phyloP scores from a whole-genome alignment of 2,113 vertebrate species.

The Willisornis vidua region DNA sequence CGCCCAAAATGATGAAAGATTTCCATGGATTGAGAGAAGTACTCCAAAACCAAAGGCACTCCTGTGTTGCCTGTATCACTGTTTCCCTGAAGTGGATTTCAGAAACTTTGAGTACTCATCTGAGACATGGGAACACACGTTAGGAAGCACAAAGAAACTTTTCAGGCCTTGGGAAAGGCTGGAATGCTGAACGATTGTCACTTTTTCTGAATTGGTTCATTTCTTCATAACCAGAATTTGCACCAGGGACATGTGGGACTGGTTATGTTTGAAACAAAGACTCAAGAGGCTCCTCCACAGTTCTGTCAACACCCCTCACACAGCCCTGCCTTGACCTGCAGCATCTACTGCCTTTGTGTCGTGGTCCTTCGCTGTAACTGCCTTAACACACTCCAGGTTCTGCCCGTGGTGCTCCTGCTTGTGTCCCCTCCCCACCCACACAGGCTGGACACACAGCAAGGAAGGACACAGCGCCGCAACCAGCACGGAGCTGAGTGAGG shows the following conservation, averaged over 20 bases:
- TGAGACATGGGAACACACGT: background rate
- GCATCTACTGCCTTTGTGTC: background rate
- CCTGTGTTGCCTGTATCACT: background rate
- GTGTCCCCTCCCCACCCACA: background rate
- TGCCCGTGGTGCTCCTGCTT: background rate
- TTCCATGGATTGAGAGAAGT: background rate
- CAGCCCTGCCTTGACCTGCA: background rate
- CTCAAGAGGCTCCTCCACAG: background rate
- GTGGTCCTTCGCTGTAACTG: rapidly evolving
- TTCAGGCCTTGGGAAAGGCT: background rate
- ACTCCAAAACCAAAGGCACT: background rate
- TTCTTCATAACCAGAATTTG: background rate
- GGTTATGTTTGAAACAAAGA: background rate
- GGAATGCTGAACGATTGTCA: background rate
- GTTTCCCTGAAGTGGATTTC: background rate
- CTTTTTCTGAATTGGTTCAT: background rate
- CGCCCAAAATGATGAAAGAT: background rate
- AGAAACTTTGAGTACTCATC: background rate
- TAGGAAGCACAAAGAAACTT: background rate
- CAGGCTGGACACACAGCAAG: background rate
- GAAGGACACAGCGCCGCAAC: background rate
- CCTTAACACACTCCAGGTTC: background rate
- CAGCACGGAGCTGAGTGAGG: background rate
- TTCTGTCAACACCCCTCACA: background rate
- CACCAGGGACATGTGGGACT: rapidly evolving